These are phyloP conservation scores for Calliphora vomitoria DNA, from an alignment of 2,888 invertebrate genomes.

Conservation along the genomic window DNA sequence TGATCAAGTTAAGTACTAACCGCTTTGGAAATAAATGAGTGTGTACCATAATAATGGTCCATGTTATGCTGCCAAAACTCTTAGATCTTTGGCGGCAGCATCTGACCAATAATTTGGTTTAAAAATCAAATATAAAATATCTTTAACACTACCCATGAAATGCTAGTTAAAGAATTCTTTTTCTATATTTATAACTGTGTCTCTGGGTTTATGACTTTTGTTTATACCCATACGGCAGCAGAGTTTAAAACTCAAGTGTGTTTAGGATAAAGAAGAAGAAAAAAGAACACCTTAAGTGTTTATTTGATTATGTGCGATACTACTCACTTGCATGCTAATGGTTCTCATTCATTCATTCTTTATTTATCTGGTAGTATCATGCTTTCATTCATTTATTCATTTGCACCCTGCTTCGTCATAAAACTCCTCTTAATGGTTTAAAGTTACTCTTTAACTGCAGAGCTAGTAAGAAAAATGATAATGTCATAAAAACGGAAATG, in stretches of 20 bases:
- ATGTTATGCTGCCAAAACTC: slow-evolving; percentile 1
- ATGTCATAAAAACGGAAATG: slow-evolving; percentile 32
- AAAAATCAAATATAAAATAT: slow-evolving; percentile 23
- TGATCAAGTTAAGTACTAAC: slow-evolving; percentile 20
- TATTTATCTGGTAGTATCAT: background rate
- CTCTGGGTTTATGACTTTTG: slow-evolving; percentile 14
- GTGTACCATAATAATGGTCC: slow-evolving; percentile 3
- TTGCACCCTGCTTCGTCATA: background rate
- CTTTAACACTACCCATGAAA: background rate
- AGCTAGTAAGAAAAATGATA: background rate
- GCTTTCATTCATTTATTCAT: background rate
- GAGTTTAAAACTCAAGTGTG: background rate
- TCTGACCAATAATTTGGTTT: slow-evolving; percentile 55
- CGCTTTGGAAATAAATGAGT: too few relatives aligned
- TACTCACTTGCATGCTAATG: slow-evolving; percentile 20
- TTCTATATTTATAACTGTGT: slow-evolving; percentile 32
- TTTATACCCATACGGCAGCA: slow-evolving; percentile 11
- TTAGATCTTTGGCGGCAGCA: slow-evolving; percentile 61
- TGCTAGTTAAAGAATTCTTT: background rate
- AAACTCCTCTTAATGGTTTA: slow-evolving; percentile 6
- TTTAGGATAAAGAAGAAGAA: background rate
- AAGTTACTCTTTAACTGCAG: background rate
- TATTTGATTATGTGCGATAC: slow-evolving; percentile 21
- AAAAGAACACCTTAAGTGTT: background rate
- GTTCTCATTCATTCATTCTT: background rate